Percentiles rank a stretch among this genome's conserved stretches.
Conservation (phyloP, 2,888 invertebrate species). For the Zaprionus lineosus region DNA sequence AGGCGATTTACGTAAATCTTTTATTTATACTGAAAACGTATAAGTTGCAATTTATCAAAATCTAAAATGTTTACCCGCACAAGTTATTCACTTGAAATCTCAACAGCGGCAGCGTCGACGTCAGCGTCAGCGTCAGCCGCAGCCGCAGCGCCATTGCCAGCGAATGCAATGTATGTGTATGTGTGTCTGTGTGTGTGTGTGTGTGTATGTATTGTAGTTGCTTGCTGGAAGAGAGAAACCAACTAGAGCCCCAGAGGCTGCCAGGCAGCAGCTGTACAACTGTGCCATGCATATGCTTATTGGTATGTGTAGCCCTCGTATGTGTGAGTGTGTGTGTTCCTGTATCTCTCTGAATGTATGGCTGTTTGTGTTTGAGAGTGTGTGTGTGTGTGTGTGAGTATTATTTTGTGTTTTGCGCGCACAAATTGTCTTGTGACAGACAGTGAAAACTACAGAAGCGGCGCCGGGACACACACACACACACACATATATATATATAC, state of each 20-base stretch:
- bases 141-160: too few species aligned
- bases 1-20: constrained; percentile 78
- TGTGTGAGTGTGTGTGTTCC: constrained; percentile 3
- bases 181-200: constrained; percentile 6
- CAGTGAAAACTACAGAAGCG: constrained; percentile 73
- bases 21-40: constrained; percentile 79
- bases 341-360: constrained; percentile 11
- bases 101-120: too few species aligned
- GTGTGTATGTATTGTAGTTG: constrained; percentile 40
- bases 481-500: too few species aligned
- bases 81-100: constrained; percentile 80
- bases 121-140: too few species aligned
- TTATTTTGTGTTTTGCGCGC: constrained; percentile 78
- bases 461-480: constrained; percentile 56
- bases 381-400: constrained; percentile 53
- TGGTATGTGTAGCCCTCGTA: constrained; percentile 26
- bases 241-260: constrained; percentile 54
- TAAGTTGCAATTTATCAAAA: constrained; percentile 80
- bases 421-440: constrained; percentile 79
- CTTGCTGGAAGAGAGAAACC: constrained; percentile 41
- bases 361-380: constrained; percentile 7
- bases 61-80: constrained; percentile 80
- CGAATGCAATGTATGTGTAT: constrained; percentile 10
- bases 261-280: constrained; percentile 70
- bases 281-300: constrained; percentile 73